phyloP scores from a whole-genome alignment of 2,797 vertebrate genomes.

The Pipistrellus kuhlii region DNA sequence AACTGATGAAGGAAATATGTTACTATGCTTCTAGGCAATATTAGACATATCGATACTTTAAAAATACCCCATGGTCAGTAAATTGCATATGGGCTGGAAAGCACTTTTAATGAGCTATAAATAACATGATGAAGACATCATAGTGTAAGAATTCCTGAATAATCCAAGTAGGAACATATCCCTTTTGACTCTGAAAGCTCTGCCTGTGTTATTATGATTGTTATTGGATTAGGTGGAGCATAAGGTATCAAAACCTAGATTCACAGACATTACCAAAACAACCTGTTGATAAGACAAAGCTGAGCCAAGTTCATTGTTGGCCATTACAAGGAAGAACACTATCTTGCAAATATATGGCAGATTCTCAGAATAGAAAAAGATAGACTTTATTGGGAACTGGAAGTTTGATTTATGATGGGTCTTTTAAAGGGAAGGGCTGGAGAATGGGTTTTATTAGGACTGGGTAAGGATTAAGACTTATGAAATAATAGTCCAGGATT shows the following conservation, averaged over 20 bases:
- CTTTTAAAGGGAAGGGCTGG: not conserved
- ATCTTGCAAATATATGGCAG: not conserved
- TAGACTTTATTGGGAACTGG: not conserved
- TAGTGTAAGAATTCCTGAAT: not conserved
- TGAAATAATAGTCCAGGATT: not conserved
- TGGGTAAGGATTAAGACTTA: not conserved
- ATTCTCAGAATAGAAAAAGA: not conserved
- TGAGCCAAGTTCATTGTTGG: conserved; percentile 4
- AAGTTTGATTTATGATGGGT: not conserved
- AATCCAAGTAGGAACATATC: not conserved
- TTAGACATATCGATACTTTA: not conserved
- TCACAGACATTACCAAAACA: not conserved
- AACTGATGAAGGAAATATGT: not conserved
- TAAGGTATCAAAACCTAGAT: not conserved
- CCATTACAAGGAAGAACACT: not conserved
- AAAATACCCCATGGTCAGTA: not conserved
- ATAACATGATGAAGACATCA: not conserved
- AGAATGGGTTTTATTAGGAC: not conserved
- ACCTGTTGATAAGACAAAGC: not conserved
- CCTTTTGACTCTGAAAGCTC: not conserved
- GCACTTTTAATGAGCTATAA: not conserved
- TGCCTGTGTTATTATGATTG: not conserved
- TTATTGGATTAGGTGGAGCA: not conserved
- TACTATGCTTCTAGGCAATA: not conserved
- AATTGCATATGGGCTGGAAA: not conserved